phyloP scores from a whole-genome alignment of 2,113 vertebrate species.

The Ochotona princeps region DNA sequence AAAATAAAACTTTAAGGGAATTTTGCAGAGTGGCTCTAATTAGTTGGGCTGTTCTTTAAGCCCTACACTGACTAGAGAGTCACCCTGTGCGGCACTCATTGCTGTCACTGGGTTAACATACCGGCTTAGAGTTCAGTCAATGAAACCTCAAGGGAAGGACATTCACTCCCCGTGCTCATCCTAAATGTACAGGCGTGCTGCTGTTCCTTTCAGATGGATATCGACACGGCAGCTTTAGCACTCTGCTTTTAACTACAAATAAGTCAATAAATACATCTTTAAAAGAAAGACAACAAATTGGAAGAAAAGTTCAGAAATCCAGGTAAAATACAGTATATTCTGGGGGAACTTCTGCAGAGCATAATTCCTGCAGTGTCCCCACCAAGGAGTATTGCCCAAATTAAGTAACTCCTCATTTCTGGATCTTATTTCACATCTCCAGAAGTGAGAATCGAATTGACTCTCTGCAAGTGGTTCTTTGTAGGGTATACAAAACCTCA shows the following conservation, averaged over 20 bases:
- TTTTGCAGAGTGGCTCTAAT: not conserved
- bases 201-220: too few species aligned
- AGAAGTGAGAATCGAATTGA: not conserved
- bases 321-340: not conserved
- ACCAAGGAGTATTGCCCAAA: not conserved
- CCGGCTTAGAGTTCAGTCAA: not conserved
- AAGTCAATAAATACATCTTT: too few species aligned
- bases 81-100: not conserved
- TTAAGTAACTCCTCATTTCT: not conserved
- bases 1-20: not conserved
- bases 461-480: not conserved
- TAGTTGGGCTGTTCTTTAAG: not conserved
- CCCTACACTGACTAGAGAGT: not conserved
- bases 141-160: fast-evolving
- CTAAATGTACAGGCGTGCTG: too few species aligned
- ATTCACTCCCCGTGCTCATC: not conserved
- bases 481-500: not conserved
- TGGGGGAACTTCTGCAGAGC: not conserved
- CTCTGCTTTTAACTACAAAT: too few species aligned
- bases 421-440: not conserved
- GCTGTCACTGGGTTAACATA: not conserved
- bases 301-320: not conserved
- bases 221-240: too few species aligned
- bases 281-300: not conserved
- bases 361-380: too few species aligned